These are phyloP conservation scores for Cephus rjabovi DNA, from an alignment of 2,888 invertebrate genomes.

Conservation along the genomic window DNA sequence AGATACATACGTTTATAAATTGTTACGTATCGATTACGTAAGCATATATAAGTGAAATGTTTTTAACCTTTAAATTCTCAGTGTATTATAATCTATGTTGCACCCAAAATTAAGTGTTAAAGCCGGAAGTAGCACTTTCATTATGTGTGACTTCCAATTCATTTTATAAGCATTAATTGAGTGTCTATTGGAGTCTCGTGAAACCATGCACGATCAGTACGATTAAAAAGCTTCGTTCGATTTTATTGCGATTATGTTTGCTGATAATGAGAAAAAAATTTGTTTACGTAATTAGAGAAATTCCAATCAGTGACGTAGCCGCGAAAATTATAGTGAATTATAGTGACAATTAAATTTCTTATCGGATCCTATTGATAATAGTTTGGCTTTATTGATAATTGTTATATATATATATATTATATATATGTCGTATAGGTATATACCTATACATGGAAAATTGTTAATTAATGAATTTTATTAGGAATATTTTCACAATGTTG, in stretches of 20 bases:
- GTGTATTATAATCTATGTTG: conserved; percentile 49
- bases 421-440: not conserved
- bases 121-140: conserved; percentile 28
- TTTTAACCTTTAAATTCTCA: conserved; percentile 47
- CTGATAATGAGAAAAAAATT: not conserved
- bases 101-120: conserved; percentile 44
- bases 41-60: conserved; percentile 43
- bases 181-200: conserved; percentile 1
- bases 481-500: not conserved
- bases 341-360: not conserved
- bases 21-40: conserved; percentile 39
- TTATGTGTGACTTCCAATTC: conserved; percentile 6
- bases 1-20: conserved; percentile 38
- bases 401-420: not conserved
- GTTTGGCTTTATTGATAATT: not conserved
- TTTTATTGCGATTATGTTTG: not conserved
- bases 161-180: not conserved
- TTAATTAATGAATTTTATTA: not conserved
- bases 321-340: conserved; percentile 3
- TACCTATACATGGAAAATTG: not conserved
- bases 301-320: not conserved
- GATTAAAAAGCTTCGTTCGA: not conserved
- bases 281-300: not conserved
- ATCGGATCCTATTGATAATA: not conserved
- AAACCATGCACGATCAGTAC: not conserved